These are phyloP conservation scores for Vireo altiloquus DNA, from an alignment of 2,113 vertebrate genomes.

Conservation along the genomic window DNA sequence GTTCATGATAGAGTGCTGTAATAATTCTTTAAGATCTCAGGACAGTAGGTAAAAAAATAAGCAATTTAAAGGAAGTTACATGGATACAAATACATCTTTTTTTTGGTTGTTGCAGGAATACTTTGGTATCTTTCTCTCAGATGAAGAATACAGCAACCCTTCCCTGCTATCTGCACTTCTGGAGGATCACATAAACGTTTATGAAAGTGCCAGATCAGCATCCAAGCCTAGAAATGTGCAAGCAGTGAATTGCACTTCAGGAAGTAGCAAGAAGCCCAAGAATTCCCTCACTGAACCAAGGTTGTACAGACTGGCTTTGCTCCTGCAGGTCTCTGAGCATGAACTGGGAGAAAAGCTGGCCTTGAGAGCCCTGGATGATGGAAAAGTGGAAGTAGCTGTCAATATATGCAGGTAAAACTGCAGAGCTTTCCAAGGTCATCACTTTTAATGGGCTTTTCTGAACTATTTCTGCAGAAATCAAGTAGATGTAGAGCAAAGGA, in stretches of 20 bases:
- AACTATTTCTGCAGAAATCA: background rate
- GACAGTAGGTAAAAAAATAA: background rate
- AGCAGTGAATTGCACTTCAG: slow-evolving; percentile 33
- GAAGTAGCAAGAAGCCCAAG: slow-evolving; percentile 56
- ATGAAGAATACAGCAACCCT: slow-evolving; percentile 79
- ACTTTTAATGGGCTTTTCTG: background rate
- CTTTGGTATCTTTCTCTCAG: slow-evolving; percentile 87
- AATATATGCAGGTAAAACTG: slow-evolving; percentile 84
- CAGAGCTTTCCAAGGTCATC: background rate
- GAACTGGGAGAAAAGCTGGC: slow-evolving; percentile 83
- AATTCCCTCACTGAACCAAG: slow-evolving; percentile 64
- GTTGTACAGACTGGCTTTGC: slow-evolving; percentile 78
- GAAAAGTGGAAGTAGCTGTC: slow-evolving; percentile 81
- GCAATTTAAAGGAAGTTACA: background rate
- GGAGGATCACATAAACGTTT: slow-evolving; percentile 79
- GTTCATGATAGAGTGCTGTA: background rate
- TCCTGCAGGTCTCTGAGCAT: slow-evolving; percentile 79
- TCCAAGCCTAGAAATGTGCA: background rate
- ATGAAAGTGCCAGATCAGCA: slow-evolving; percentile 66
- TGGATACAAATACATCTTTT: background rate
- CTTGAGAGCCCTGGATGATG: slow-evolving; percentile 77
- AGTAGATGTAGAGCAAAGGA: background rate
- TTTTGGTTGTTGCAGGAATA: slow-evolving; percentile 74
- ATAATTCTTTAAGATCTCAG: background rate
- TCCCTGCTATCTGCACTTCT: slow-evolving; percentile 76